Conservation (phyloP, 53 echinoderm and acorn worm genomes). For the Holothuria leucospilota region DNA sequence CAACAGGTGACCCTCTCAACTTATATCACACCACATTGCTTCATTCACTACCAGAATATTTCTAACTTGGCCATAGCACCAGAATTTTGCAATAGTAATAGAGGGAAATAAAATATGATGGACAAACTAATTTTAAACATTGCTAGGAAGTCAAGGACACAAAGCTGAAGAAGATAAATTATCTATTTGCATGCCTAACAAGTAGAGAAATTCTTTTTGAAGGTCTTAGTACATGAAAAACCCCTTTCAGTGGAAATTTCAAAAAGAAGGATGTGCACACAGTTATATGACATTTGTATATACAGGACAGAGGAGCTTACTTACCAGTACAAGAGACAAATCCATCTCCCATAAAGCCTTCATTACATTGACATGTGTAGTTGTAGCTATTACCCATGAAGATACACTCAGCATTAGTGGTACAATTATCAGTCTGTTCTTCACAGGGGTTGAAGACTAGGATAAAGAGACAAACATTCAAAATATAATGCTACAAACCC, state of each 20-base stretch:
- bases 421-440: slow-evolving; percentile 72
- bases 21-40: too few relatives aligned
- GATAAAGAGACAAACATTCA: not conserved
- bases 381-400: slow-evolving; percentile 72
- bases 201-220: too few relatives aligned
- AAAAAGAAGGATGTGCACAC: too few relatives aligned
- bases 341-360: slow-evolving; percentile 75
- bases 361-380: slow-evolving; percentile 72
- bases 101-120: too few relatives aligned
- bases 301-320: not conserved
- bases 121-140: too few relatives aligned
- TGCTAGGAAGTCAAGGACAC: not conserved
- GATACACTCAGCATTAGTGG: slow-evolving; percentile 73
- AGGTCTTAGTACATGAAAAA: too few relatives aligned
- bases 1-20: too few relatives aligned
- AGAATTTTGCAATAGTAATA: too few relatives aligned
- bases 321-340: slow-evolving; percentile 69
- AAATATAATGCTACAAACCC: not conserved
- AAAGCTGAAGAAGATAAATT: not conserved
- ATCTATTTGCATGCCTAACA: not conserved
- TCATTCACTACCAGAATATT: too few relatives aligned
- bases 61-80: too few relatives aligned
- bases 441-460: slow-evolving; percentile 65
- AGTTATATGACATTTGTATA: not conserved
- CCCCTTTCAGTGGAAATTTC: too few relatives aligned